Conservation (phyloP, 2,888 invertebrate species). For the Sesia apiformis region DNA sequence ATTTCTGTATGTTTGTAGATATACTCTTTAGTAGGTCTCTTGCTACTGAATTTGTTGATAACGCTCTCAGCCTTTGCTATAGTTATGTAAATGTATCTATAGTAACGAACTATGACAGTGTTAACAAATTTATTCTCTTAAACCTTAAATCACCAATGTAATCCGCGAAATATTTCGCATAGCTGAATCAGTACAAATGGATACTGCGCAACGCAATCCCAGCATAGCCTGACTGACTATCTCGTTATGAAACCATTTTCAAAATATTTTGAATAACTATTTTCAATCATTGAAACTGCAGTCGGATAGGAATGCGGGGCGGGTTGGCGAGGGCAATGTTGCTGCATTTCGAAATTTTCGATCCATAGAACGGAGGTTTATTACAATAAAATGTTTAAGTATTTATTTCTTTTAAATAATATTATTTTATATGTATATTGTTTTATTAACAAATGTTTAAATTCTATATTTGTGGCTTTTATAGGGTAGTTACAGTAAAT, state of each 20-base stretch:
- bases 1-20: too few relatives aligned
- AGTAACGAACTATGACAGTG: too few relatives aligned
- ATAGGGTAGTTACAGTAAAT: too few relatives aligned
- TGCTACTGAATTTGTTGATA: too few relatives aligned
- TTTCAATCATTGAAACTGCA: constrained; percentile 72
- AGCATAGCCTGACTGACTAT: constrained; percentile 33
- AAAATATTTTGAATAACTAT: constrained; percentile 74
- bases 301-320: constrained; percentile 51
- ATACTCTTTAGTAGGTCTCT: too few relatives aligned
- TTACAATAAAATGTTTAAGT: constrained; percentile 2
- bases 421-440: too few relatives aligned
- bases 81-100: too few relatives aligned
- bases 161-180: constrained; percentile 54
- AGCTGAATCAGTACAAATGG: constrained; percentile 42
- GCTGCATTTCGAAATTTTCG: background rate
- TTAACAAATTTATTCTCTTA: too few relatives aligned
- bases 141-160: constrained; percentile 18
- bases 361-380: background rate
- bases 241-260: constrained; percentile 71
- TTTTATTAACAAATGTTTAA: too few relatives aligned
- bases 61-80: too few relatives aligned
- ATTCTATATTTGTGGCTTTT: too few relatives aligned
- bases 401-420: background rate
- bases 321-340: constrained; percentile 33
- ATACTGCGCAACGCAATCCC: constrained; percentile 45